These are phyloP conservation scores for Heliothis subflexa DNA, from an alignment of 1,140 invertebrate species.

Conservation along the genomic window DNA sequence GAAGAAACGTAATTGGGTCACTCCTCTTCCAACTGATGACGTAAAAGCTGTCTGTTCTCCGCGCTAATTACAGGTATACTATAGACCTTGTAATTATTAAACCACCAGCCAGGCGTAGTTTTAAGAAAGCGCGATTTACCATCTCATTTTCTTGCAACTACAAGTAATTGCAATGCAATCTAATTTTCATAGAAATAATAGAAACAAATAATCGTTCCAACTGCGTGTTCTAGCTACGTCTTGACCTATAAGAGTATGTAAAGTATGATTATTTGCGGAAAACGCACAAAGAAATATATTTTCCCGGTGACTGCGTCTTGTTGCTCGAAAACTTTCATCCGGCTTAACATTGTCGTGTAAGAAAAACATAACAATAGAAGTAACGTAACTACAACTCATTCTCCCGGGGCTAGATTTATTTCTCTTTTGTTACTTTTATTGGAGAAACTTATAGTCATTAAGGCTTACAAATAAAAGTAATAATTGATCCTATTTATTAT, in stretches of 20 bases:
- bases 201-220: no score
- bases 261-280: background rate
- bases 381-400: constrained; percentile 7
- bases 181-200: no score
- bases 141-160: no score
- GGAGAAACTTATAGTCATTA: constrained; percentile 64
- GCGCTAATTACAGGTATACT: no score
- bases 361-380: constrained; percentile 46
- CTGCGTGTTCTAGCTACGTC: no score
- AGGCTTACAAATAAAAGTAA: constrained; percentile 35
- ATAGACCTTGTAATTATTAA: no score
- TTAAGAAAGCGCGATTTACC: no score
- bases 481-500: background rate
- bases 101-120: no score
- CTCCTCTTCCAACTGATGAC: background rate
- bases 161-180: no score
- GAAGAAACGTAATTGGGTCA: background rate
- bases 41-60: background rate
- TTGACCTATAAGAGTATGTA: constrained; percentile 6
- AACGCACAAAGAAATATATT: background rate
- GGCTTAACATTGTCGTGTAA: constrained; percentile 38
- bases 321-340: constrained; percentile 24
- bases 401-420: constrained; percentile 59
- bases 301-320: constrained; percentile 4
- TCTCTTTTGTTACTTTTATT: constrained; percentile 61